Evolutionary conservation across 2,113 vertebrate genomes (phyloP).

Genomic region (Pipa parva): DNA sequence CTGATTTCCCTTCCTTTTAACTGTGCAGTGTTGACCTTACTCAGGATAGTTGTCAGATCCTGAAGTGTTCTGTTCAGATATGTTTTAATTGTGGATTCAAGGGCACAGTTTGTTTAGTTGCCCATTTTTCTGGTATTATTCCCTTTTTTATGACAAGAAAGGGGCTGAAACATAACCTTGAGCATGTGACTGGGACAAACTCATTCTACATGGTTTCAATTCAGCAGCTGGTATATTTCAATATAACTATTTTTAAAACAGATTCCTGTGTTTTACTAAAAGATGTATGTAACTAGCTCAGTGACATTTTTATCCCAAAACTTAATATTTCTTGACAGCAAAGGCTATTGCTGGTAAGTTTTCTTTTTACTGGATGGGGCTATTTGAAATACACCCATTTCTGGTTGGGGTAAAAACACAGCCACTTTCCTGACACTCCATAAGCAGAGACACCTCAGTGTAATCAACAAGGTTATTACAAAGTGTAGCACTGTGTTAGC

Average conservation of each 20-base stretch:
- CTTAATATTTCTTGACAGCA: too few relatives aligned
- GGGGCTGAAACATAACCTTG: neutral
- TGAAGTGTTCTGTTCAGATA: slow-evolving; percentile 5
- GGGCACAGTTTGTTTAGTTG: slow-evolving; percentile 6
- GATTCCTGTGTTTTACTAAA: neutral
- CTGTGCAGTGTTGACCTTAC: slow-evolving; percentile 33
- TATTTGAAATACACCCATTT: too few relatives aligned
- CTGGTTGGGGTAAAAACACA: too few relatives aligned
- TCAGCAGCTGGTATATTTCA: slow-evolving; percentile 17
- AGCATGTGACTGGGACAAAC: slow-evolving; percentile 1
- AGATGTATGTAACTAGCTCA: neutral
- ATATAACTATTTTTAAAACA: neutral
- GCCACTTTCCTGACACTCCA: too few relatives aligned
- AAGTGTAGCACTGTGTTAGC: too few relatives aligned
- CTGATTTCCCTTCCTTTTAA: neutral
- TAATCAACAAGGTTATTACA: too few relatives aligned
- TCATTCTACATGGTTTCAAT: neutral
- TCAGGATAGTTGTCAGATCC: slow-evolving; percentile 2
- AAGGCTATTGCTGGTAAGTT: too few relatives aligned
- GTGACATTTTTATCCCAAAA: too few relatives aligned
- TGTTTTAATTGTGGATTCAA: slow-evolving; percentile 2
- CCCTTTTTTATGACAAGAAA: neutral
- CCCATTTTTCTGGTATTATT: slow-evolving; percentile 16
- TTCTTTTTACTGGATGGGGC: too few relatives aligned
- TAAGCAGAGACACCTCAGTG: too few relatives aligned